phyloP scores from a whole-genome alignment of 2,888 invertebrate species.

The Nephrotoma appendiculata region DNA sequence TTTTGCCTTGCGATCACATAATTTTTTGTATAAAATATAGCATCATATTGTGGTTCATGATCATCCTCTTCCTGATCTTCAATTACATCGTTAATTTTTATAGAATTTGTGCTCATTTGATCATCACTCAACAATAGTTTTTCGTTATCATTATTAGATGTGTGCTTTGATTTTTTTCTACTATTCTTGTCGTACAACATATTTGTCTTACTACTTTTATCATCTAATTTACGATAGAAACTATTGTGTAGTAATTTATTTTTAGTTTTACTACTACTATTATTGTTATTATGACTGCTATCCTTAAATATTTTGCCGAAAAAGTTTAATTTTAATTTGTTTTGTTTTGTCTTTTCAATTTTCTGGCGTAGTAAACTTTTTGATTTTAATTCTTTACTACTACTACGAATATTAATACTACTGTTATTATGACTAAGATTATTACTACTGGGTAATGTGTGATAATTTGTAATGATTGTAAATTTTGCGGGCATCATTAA shows the following conservation, averaged over 20 bases:
- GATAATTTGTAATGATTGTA: constrained; percentile 3
- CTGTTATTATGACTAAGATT: not conserved
- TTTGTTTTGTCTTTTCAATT: constrained; percentile 2
- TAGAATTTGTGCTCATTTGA: constrained; percentile 7
- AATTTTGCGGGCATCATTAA: not conserved
- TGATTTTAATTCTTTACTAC: not conserved
- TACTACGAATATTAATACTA: not conserved
- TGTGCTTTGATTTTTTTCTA: not conserved
- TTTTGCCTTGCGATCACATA: constrained; percentile 9
- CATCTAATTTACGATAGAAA: constrained; percentile 3
- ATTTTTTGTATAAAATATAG: constrained; percentile 11
- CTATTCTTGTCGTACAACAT: not conserved
- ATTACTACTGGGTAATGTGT: not conserved
- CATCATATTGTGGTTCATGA: constrained; percentile 10
- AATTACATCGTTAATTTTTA: constrained; percentile 9
- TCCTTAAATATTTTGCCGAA: constrained; percentile 4
- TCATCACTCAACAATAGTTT: constrained; percentile 13
- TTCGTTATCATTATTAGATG: not conserved
- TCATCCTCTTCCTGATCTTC: constrained; percentile 6
- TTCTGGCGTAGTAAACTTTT: constrained; percentile 1
- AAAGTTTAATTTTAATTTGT: not conserved
- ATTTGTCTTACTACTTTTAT: not conserved
- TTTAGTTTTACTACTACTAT: constrained; percentile 2
- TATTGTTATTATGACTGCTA: not conserved
- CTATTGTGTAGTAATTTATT: not conserved